Conservation (phyloP, 1,140 invertebrate genomes). For the Euglossa dilemma region DNA sequence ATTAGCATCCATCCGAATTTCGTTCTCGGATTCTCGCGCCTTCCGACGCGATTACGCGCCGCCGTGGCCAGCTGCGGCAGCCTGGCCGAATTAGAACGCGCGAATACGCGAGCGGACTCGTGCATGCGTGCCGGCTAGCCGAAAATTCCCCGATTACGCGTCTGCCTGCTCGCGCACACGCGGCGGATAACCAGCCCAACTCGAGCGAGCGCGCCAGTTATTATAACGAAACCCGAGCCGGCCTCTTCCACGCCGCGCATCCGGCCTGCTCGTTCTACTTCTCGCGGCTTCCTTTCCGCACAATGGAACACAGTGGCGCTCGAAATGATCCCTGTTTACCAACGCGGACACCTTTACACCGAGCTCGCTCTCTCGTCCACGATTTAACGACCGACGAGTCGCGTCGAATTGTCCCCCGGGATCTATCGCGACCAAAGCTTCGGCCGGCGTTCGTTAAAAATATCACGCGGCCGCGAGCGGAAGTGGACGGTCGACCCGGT, state of each 20-base stretch:
- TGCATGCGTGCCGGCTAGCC: slow-evolving; percentile 32
- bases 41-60: slow-evolving; percentile 76
- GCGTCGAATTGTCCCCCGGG: neutral
- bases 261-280: slow-evolving; percentile 1
- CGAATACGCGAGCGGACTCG: slow-evolving; percentile 29
- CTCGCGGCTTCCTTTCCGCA: neutral
- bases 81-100: slow-evolving; percentile 70
- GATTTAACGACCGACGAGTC: slow-evolving; percentile 15
- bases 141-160: slow-evolving; percentile 68
- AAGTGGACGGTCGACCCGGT: neutral
- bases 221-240: slow-evolving; percentile 11
- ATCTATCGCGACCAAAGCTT: neutral
- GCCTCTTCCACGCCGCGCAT: neutral
- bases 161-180: slow-evolving; percentile 45
- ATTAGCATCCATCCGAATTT: slow-evolving; percentile 20
- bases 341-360: neutral
- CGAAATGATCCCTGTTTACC: neutral
- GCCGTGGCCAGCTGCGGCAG: slow-evolving; percentile 63
- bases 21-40: slow-evolving; percentile 62
- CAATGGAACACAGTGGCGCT: neutral
- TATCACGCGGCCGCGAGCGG: neutral
- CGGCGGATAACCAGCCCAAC: slow-evolving; percentile 9
- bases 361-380: slow-evolving; percentile 17
- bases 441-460: neutral
- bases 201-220: slow-evolving; percentile 17